Conservation (phyloP, 2,113 vertebrate species). For the Zosterops japonicus region DNA sequence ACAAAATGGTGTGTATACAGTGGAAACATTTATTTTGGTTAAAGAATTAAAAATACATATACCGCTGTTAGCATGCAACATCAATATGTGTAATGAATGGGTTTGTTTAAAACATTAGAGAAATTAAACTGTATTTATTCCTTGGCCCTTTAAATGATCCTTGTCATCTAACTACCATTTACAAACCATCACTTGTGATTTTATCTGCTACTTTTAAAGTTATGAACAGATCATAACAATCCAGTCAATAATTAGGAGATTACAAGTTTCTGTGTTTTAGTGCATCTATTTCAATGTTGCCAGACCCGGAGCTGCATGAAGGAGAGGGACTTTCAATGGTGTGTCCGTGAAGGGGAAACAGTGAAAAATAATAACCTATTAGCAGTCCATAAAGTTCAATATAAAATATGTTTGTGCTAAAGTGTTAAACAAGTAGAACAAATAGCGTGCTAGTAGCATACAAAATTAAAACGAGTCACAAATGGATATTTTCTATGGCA, state of each 20-base stretch:
- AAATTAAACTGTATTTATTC: constrained; percentile 78
- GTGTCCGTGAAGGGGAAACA: constrained; percentile 28
- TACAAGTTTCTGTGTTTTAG: constrained; percentile 67
- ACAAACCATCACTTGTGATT: constrained; percentile 72
- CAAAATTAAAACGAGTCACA: constrained; percentile 89
- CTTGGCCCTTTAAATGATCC: constrained; percentile 72
- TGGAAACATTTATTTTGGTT: constrained; percentile 80
- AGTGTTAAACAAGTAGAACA: constrained; percentile 85
- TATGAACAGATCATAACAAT: constrained; percentile 69
- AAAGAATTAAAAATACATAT: constrained; percentile 77
- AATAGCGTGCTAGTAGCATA: constrained; percentile 79
- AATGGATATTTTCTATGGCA: constrained; percentile 95
- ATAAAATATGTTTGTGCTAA: constrained; percentile 79
- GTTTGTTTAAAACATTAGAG: constrained; percentile 80
- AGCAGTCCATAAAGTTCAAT: constrained; percentile 73
- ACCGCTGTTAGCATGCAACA: constrained; percentile 67
- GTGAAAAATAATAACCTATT: constrained; percentile 61
- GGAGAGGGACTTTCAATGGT: constrained; percentile 42
- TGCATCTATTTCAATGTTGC: constrained; percentile 29
- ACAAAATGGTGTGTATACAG: constrained; percentile 81
- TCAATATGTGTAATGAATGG: constrained; percentile 74
- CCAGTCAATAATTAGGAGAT: constrained; percentile 76
- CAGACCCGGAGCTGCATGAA: constrained; percentile 44
- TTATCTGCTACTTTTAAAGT: constrained; percentile 78
- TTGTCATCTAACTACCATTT: constrained; percentile 80